Evolutionary conservation across 2,888 invertebrate genomes (phyloP), one percentile per base, ranked within the genome.

Genomic region (Macrosoma leucophasiata): DNA sequence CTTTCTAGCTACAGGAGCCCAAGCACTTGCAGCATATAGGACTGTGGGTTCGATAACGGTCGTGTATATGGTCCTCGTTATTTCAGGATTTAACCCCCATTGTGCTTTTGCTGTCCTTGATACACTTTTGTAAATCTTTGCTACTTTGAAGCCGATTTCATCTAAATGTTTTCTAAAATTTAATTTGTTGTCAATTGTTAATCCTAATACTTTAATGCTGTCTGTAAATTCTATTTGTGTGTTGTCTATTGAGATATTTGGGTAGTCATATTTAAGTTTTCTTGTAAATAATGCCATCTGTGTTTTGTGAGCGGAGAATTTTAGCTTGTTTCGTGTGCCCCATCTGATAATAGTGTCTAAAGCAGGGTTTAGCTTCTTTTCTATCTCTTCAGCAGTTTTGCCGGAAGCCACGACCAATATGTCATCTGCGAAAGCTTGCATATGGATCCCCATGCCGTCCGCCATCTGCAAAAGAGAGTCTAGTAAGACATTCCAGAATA

Each of bases 401-500:
- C 30, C 46, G 0, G 11, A 2, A 3, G 32, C 33, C 0, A 42
- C 27, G 0, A 48, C 11, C 0, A 50, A 8, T 1, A 52, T 25
- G 11, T 53, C 46, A 14, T 50, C 50, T 0, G 49, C 49, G 13
- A 47, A 53, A 0, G 49, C 52, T 14, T 51, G 48, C 2, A 34
- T 23, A 11, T 42, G 36, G 0, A 20, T 21, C 2, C 24, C 29
- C 0, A 8, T 4, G 0, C 7, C 9, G 0, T 37, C 24, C 1
- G 33, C 3, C 1, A 10, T 8, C 1, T 23, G 13, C 0, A 49
- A 23, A 0, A 49, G 33, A 0, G 41, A 36, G 21, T 51, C 41
- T 5, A 51, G 32, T 1, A 41, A 10, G 1, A 48, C 1, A 20
- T 51, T 47, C 47, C 48, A 48, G 1, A 49, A 13, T 1, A 36